Conservation (phyloP, 2,888 invertebrate species). For the Caenorhabditis wallacei region DNA sequence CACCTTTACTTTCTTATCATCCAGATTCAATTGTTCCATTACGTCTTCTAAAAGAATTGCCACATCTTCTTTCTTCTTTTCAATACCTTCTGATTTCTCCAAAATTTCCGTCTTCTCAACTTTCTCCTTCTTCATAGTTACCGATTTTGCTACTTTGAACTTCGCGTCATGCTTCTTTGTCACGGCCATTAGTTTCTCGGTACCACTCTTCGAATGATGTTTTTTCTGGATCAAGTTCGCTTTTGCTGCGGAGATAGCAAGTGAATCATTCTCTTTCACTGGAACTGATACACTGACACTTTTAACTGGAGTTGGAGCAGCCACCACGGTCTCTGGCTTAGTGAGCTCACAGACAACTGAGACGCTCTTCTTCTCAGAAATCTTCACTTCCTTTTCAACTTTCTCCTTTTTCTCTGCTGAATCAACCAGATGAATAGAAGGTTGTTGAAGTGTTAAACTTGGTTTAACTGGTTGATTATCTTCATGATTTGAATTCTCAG, state of each 20-base stretch:
- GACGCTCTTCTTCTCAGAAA: conserved; percentile 19
- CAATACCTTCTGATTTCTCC: not conserved
- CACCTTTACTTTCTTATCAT: conserved; percentile 15
- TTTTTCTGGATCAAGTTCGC: conserved; percentile 27
- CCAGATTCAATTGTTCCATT: conserved; percentile 35
- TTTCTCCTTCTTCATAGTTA: conserved; percentile 17
- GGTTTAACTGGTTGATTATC: too few species aligned
- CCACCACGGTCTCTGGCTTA: conserved; percentile 44
- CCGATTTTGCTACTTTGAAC: conserved; percentile 45
- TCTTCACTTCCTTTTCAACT: not conserved
- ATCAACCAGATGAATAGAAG: too few species aligned
- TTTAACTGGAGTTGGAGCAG: conserved; percentile 8
- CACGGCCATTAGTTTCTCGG: conserved; percentile 16
- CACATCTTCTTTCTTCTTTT: conserved; percentile 6
- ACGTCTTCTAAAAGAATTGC: conserved; percentile 27
- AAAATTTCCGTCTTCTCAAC: conserved; percentile 17
- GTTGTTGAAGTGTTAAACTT: too few species aligned
- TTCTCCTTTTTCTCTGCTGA: not conserved
- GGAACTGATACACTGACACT: not conserved
- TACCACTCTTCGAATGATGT: conserved; percentile 10
- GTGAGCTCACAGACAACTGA: conserved; percentile 35
- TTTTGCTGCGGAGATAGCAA: conserved; percentile 25
- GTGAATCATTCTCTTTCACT: conserved; percentile 39
- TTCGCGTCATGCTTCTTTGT: conserved; percentile 35
- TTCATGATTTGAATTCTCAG: not conserved